Evolutionary conservation across 2,797 vertebrate species (phyloP).

Genomic region (Sciurus carolinensis): DNA sequence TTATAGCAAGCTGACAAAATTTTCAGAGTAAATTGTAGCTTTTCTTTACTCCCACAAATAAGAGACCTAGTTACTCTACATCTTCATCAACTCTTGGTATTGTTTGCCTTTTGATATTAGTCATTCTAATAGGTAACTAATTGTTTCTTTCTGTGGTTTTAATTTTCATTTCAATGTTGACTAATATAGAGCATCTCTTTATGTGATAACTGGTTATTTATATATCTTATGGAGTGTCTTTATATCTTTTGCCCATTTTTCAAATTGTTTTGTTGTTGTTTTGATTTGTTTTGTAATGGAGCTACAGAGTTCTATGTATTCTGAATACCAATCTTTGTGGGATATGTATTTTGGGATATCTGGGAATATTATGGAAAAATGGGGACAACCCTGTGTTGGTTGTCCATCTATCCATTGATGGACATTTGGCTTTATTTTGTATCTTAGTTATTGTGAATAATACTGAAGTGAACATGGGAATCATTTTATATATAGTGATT

Average conservation of each 20-base stretch:
- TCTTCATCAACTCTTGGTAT: not conserved
- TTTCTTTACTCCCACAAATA: not conserved
- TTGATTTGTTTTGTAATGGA: not conserved
- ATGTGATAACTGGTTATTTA: not conserved
- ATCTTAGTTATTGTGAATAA: not conserved
- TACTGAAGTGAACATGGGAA: not conserved
- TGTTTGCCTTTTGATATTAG: not conserved
- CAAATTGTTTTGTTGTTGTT: not conserved
- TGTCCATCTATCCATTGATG: not conserved
- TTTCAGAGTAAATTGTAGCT: not conserved
- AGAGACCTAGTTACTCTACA: not conserved
- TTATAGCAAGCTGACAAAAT: not conserved
- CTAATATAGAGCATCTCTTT: not conserved
- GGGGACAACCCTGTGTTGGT: not conserved
- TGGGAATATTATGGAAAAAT: no score
- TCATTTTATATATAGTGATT: not conserved
- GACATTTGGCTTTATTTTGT: not conserved
- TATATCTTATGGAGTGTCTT: not conserved
- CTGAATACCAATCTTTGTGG: not conserved
- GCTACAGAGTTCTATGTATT: not conserved
- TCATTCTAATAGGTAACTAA: not conserved
- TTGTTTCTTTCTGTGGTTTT: not conserved
- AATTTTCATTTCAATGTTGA: not conserved
- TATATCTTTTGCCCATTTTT: not conserved
- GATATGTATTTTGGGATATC: not conserved